phyloP scores from a whole-genome alignment of 1,140 invertebrate genomes.

The Vollenhovia emeryi region DNA sequence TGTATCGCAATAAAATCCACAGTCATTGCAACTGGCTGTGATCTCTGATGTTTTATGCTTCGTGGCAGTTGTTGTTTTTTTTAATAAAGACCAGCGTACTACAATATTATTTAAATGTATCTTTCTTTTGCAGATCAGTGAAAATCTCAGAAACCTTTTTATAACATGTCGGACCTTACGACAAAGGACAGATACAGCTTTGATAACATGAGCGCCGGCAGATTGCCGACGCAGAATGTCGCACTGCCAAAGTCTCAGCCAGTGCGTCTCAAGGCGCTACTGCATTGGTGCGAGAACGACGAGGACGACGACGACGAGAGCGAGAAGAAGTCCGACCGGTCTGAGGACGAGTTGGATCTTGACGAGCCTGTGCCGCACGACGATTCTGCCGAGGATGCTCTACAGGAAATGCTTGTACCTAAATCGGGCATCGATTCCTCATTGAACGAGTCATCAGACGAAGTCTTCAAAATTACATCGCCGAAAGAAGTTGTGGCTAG shows the following conservation, averaged over 20 bases:
- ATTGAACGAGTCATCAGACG: background rate
- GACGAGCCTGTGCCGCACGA: conserved; percentile 60
- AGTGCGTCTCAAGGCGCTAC: conserved; percentile 72
- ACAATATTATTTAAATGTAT: background rate
- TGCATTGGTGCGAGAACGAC: conserved; percentile 70
- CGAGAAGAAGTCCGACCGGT: conserved; percentile 67
- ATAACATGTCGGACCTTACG: conserved; percentile 71
- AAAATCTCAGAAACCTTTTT: background rate
- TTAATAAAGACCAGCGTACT: no score
- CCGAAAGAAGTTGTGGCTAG: background rate
- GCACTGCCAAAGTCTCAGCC: conserved; percentile 76
- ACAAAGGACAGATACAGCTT: conserved; percentile 58
- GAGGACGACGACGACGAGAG: conserved; percentile 72
- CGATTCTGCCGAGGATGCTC: conserved; percentile 6
- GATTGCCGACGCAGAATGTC: conserved; percentile 49
- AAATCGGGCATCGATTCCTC: background rate
- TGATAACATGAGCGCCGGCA: conserved; percentile 51
- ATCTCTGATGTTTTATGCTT: background rate
- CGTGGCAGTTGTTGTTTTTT: background rate
- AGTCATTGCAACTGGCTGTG: background rate
- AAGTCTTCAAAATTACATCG: background rate
- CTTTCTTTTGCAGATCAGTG: background rate
- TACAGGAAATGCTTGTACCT: background rate
- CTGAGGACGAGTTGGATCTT: conserved; percentile 66
- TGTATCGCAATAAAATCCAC: background rate